Conservation (phyloP, 2,888 invertebrate genomes). For the Carcina quercana region DNA sequence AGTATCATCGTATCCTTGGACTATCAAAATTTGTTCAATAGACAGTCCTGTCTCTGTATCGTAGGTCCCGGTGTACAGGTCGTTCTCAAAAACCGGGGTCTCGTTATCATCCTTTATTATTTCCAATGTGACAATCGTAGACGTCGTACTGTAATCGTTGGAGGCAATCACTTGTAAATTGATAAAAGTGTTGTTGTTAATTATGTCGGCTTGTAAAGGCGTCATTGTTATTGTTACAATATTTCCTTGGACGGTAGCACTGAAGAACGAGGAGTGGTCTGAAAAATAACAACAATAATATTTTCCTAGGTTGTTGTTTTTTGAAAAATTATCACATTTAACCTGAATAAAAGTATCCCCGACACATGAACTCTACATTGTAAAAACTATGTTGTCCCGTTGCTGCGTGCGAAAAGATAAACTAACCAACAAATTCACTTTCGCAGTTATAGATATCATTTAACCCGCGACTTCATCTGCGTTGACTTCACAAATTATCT, state of each 20-base stretch:
- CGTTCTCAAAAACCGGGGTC: slow-evolving; percentile 41
- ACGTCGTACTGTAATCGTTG: slow-evolving; percentile 22
- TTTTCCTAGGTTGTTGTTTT: no score
- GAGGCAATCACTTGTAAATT: slow-evolving; percentile 35
- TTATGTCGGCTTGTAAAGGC: slow-evolving; percentile 25
- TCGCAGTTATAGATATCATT: no score
- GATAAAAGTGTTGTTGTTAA: slow-evolving; percentile 38
- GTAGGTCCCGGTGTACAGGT: slow-evolving; percentile 40
- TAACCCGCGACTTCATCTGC: no score
- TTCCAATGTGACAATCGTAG: slow-evolving; percentile 37
- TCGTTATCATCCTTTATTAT: slow-evolving; percentile 45
- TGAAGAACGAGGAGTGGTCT: slow-evolving; percentile 36
- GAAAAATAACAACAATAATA: slow-evolving; percentile 23
- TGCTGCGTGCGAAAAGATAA: no score
- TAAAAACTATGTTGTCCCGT: no score
- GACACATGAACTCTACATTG: no score
- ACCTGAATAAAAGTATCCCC: no score
- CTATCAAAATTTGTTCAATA: slow-evolving; percentile 32
- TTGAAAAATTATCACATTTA: no score
- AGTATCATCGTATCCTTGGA: slow-evolving; percentile 45
- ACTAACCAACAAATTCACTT: no score
- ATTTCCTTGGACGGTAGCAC: slow-evolving; percentile 23
- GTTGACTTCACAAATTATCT: no score
- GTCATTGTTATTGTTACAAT: slow-evolving; percentile 34
- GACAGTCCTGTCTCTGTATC: slow-evolving; percentile 26